Evolutionary conservation across 2,113 vertebrate species (phyloP), one percentile per base, ranked within the genome.

Genomic region (Cervus canadensis): DNA sequence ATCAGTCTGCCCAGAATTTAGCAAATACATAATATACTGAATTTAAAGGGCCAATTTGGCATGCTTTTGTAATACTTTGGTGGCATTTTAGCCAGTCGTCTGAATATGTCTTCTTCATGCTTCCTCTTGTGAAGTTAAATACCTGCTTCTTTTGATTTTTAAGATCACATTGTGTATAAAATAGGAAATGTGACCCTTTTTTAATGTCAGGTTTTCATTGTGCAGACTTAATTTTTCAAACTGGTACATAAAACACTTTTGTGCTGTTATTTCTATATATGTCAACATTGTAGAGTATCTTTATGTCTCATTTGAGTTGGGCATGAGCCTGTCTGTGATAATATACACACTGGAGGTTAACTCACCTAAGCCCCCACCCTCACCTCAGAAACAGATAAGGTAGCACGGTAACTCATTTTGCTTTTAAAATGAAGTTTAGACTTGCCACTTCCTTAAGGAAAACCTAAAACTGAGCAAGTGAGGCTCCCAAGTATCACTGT

Each of bases 401-500:
- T 8, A 59, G 40, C 45, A 50, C 60, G 13, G 76, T 67, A 74
- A 50, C 59, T 67, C 48, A 54, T 87, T 89, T 92, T 82, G 57
- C 91, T 93, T 94, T 87, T 43, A 96, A 96, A 60, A 67, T 74
- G 81, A 62, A 85, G 54, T 92, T 90, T 84, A 87, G 67, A 59
- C 28, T 84, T 85, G 50, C 23, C 23, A 25, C 71, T 95, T 94
- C 17, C 60, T 76, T 60, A 87, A 96, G 48, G 56, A 83, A 94
- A 87, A 60, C 60, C 79, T 87, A n/a, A 96, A 94, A 93, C 12
- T 67, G 36, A 87, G 54, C 56, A 71, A 96, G 17, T 14, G 57
- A 91, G 86, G 67, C 36, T 96, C 56, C 88, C 82, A 89, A 71
- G 54, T 92, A 79, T 91, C 91, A 97, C 94, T 97, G 97, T 97